Base-by-base conservation (phyloP, 2,888 invertebrate species). In the Ernsta delagoae region DNA sequence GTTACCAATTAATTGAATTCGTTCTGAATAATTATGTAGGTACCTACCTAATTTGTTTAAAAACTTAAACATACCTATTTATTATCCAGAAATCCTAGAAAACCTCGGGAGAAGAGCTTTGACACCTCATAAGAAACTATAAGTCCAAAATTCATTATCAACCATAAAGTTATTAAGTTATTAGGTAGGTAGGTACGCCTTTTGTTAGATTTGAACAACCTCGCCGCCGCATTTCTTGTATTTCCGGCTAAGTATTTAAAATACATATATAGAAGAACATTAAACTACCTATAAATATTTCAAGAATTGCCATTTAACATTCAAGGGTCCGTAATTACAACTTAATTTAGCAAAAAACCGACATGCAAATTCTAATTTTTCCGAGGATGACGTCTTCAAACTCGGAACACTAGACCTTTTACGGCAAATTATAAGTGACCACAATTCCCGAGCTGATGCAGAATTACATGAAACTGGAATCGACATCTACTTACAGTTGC, bases 341-440 rank as follows among this genome's bases (percentile, higher is more conserved):
- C 12, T 50, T 54, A 60, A 60, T 60, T 45, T n/a, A 7, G 11
- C 31, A 31, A 60, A 60, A 60, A 60, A 31, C 4, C 7, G 16
- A 24, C 48, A 48, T 60, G 34, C 60, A 60, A 48, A 60, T 60
- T 60, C 24, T 34, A 34, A 34, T 11, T 11, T 48, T 48, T 34
- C 59, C 43, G 59, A 43, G 24, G 43, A 43, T 43, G 31, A 4
- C 31, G 4, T 11, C 54, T 7, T 31, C 24, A 54, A 24, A 31
- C 54, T 54, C 31, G 43, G 5, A 54, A 54, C 31, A 7, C 31
- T 24, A 24, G 31, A 16, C 54, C 54, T 54, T 54, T 54, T 54
- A 54, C 9, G 54, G 31, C 9, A 16, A 24, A 16, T 50, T 12
- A 50, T 12, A 48, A 48, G 50, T 50, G 50, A 16, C 50, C 50